Conservation (phyloP, 2,888 invertebrate genomes). For the Nasonia oneida region DNA sequence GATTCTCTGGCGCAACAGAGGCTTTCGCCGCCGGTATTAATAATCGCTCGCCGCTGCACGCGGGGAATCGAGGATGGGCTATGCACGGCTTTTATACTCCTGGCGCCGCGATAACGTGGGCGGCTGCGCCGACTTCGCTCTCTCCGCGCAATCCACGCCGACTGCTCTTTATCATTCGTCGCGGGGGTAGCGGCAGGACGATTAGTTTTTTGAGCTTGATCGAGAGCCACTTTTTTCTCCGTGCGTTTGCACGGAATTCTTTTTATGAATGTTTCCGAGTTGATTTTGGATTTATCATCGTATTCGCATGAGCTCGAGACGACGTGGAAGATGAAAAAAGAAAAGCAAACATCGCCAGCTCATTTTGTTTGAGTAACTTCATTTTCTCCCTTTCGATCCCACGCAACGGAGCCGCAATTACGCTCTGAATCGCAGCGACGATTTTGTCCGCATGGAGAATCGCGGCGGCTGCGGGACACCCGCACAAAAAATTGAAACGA, state of each 20-base stretch:
- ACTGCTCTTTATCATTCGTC: constrained; percentile 45
- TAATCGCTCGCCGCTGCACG: constrained; percentile 36
- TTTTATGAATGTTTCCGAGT: not conserved
- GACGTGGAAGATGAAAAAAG: not conserved
- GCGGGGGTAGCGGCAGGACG: not conserved
- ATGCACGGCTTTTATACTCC: not conserved
- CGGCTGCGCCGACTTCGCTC: constrained; percentile 12
- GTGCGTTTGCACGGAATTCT: not conserved
- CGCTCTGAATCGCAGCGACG: constrained; percentile 25
- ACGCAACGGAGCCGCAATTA: constrained; percentile 44
- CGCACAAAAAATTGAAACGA: constrained; percentile 50
- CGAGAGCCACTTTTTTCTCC: not conserved
- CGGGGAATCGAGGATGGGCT: not conserved
- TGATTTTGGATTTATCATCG: not conserved
- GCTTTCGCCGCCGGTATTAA: constrained; percentile 58
- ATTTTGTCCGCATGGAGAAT: constrained; percentile 9
- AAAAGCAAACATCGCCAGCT: constrained; percentile 27
- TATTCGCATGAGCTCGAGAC: not conserved
- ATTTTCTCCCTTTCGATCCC: not conserved
- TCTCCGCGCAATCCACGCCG: not conserved
- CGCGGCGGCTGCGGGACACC: constrained; percentile 4
- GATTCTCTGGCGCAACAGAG: constrained; percentile 42
- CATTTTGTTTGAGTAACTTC: constrained; percentile 37
- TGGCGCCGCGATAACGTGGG: constrained; percentile 60
- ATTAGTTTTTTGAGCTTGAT: constrained; percentile 37